Base-by-base conservation (phyloP, 2,113 vertebrate species). In the Periophthalmus modestus region DNA sequence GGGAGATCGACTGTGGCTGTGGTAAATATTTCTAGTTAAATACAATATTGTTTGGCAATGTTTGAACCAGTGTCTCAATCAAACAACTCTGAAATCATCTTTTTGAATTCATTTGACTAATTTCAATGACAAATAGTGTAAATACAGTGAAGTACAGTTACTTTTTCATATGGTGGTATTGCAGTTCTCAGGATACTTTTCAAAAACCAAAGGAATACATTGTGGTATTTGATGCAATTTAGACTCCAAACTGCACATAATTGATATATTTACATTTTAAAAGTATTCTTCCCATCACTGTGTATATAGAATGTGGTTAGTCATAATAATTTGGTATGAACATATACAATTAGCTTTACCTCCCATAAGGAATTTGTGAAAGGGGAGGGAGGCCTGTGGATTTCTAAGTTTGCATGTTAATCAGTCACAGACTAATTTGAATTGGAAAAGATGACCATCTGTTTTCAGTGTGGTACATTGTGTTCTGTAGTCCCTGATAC, bases 401-500 rank as follows among this genome's bases (percentile, higher is more conserved):
- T 10, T 18, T 48, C 39, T 14, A 48, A 12, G 24, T 71, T 5
- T 43, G 46, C 19, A 47, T 74, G 69, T 72, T 28, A 58, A 75
- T 66, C 10, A 33, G 23, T 6, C 21, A 34, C 62, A 59, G 48
- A 21, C 23, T 74, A 2, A 68, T 72, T 59, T 24, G 10, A 77
- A 59, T 61, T 69, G 28, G 13, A 74, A 69, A 61, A 18, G 63
- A 69, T 48, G 18, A 0, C 0, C 28, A 63, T 71, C 36, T 52
- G 68, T 34, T 72, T 66, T 72, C n/a, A 50, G 15, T 16, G 7
- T 18, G 36, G 43, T n/a, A 69, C 58, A 62, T 18, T 54, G 36
- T 59, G 28, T 19, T 59, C 9, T 21, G n/a, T 11, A 2, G 68
- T 47, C 19, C 63, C 47, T 24, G 24, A 62, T 43, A 61, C 70